Conservation (phyloP, 2,797 vertebrate species). For the Rhinella marina region DNA sequence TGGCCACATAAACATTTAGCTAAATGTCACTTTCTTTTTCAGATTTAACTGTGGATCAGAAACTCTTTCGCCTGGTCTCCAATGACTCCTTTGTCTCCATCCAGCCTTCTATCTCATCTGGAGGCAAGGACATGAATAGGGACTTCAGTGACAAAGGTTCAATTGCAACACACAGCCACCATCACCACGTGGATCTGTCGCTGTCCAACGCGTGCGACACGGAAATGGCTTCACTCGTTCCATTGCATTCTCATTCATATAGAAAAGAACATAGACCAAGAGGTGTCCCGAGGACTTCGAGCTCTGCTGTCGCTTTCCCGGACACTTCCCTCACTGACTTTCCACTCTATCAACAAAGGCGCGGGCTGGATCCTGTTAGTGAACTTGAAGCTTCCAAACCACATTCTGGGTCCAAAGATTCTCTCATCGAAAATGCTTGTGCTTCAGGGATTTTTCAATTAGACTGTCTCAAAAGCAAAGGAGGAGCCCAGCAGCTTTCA, state of each 20-base stretch:
- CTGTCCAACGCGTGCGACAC: constrained; percentile 84
- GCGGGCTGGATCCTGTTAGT: constrained; percentile 93
- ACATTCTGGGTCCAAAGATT: constrained; percentile 78
- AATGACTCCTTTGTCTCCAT: constrained; percentile 97
- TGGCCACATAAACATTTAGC: not conserved
- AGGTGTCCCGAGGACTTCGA: constrained; percentile 95
- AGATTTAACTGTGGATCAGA: constrained; percentile 92
- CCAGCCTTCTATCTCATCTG: constrained; percentile 93
- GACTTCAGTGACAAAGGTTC: constrained; percentile 83
- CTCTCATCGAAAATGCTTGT: constrained; percentile 78
- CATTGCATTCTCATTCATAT: constrained; percentile 90
- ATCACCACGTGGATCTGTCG: constrained; percentile 87
- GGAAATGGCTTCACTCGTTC: constrained; percentile 83
- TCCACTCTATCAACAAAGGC: constrained; percentile 88
- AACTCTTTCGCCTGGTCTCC: constrained; percentile 95
- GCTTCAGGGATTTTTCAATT: constrained; percentile 88
- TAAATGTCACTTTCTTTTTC: constrained; percentile 37
- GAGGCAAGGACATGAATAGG: constrained; percentile 87
- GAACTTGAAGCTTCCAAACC: constrained; percentile 91
- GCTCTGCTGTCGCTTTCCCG: constrained; percentile 95
- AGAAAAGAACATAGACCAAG: constrained; percentile 94
- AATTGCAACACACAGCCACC: constrained; percentile 76
- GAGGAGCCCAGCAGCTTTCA: constrained; percentile 73
- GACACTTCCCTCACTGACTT: constrained; percentile 92
- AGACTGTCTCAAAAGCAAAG: constrained; percentile 76